Evolutionary conservation across 1,140 invertebrate genomes (phyloP), one percentile per base, ranked within the genome.

Genomic region (Diabrotica virgifera): DNA sequence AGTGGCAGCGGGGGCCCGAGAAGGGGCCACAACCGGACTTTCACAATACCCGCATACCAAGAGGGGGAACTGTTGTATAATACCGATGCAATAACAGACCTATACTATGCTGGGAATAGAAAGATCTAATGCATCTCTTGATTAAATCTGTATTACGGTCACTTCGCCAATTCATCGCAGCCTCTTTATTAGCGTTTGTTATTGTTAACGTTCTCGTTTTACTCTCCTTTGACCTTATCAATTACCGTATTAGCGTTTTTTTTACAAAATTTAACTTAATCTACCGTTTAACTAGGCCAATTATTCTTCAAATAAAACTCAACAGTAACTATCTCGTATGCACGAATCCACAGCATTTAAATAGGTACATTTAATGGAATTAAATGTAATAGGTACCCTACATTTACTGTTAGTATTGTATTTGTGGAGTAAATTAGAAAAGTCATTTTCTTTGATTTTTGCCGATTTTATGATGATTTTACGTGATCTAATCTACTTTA

Each of bases 1-100:
- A 46, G 8, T n/a, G 40, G n/a, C 40, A 46, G n/a, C 8, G 8
- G 73, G 68, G 73, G 71, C 73, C 73, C 73, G 67, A 64, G 62
- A 68, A 67, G 73, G 73, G 73, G 71, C 70, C 71, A 14, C 70
- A 68, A 74, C 68, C 65, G 68, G 60, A 74, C 73, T 74, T 74
- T 74, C 73, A 72, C 73, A 71, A 70, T 71, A 70, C 68, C 60
- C 58, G 52, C 63, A 54, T 57, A 9, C 24, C 52, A 57, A 65
- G 65, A 61, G 72, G 73, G 70, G 66, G 66, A 70, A 67, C 65
- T 70, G 72, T 75, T 75, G 74, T 75, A 74, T 72, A 74, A 74
- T 73, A 72, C 63, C 64, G 62, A 62, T 66, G 70, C 66, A 75
- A 75, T 74, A 71, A 53, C 63, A 65, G 64, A 60, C 64, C 59